Conservation (phyloP, 2,888 invertebrate species). For the Trimorus sp. region DNA sequence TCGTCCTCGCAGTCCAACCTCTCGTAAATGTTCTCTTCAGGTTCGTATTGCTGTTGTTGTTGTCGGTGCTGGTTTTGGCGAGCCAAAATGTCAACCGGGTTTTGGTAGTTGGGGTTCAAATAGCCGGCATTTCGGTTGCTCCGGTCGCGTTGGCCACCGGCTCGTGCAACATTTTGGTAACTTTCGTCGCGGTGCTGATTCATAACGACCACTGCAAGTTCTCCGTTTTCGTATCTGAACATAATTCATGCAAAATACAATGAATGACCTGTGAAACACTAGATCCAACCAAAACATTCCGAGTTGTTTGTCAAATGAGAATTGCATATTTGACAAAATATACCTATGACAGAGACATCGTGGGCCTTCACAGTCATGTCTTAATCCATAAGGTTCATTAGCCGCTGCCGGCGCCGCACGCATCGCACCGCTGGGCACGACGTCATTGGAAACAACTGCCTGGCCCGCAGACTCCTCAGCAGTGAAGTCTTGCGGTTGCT, state of each 20-base stretch:
- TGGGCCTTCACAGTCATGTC: constrained; percentile 77
- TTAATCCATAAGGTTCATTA: constrained; percentile 73
- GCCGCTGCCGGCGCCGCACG: constrained; percentile 72
- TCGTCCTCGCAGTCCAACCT: constrained; percentile 77
- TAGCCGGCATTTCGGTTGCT: constrained; percentile 67
- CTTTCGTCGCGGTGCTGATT: constrained; percentile 77
- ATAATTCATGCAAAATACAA: too few relatives aligned
- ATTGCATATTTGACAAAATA: too few relatives aligned
- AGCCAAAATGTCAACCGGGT: constrained; percentile 73
- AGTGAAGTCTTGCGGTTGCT: constrained; percentile 71
- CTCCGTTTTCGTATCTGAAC: constrained; percentile 77
- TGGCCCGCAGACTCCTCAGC: constrained; percentile 72
- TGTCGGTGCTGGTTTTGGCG: constrained; percentile 34
- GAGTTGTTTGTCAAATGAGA: too few relatives aligned
- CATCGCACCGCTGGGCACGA: constrained; percentile 77
- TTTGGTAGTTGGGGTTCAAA: constrained; percentile 77
- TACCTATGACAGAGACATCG: constrained; percentile 76
- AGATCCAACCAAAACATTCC: too few relatives aligned
- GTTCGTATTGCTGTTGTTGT: constrained; percentile 76
- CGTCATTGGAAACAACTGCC: constrained; percentile 70
- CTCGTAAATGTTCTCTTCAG: constrained; percentile 81
- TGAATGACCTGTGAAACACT: too few relatives aligned
- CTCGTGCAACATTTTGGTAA: constrained; percentile 73
- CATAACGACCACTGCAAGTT: constrained; percentile 77
- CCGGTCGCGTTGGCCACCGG: constrained; percentile 69